Percentiles rank a stretch among this genome's conserved stretches.
Evolutionary conservation across 2,113 vertebrate species (phyloP).

Genomic region (Hemichromis elongatus): DNA sequence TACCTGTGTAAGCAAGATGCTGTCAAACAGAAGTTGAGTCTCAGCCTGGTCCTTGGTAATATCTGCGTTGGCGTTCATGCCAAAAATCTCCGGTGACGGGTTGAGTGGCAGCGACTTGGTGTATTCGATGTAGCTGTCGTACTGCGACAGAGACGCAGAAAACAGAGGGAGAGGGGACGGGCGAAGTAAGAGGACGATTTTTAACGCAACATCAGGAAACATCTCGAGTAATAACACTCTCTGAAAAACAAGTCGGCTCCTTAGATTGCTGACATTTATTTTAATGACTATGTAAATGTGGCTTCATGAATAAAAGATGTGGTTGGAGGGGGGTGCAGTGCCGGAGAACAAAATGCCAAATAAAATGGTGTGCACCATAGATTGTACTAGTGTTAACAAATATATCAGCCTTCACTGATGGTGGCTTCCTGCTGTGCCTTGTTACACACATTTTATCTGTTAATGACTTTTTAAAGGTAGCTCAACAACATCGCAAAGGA

Average conservation of each 20-base stretch:
- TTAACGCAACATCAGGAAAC: conserved; percentile 47
- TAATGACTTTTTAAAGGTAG: conserved; percentile 67
- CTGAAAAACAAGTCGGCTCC: conserved; percentile 65
- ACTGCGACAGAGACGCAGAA: conserved; percentile 56
- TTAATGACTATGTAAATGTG: conserved; percentile 77
- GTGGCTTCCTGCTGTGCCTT: conserved; percentile 54
- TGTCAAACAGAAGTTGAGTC: conserved; percentile 82
- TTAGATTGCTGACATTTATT: conserved; percentile 76
- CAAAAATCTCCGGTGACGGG: conserved; percentile 81
- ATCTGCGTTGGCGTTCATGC: conserved; percentile 85
- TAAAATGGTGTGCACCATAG: conserved; percentile 60
- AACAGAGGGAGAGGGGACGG: not conserved
- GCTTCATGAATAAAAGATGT: conserved; percentile 76
- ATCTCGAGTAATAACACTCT: conserved; percentile 56
- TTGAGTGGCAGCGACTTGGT: conserved; percentile 82
- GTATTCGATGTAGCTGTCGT: conserved; percentile 80
- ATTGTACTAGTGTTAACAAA: conserved; percentile 68
- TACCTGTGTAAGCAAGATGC: conserved; percentile 85
- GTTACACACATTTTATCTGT: conserved; percentile 62
- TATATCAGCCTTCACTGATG: conserved; percentile 60
- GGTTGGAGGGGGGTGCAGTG: conserved; percentile 16
- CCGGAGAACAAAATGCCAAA: conserved; percentile 67
- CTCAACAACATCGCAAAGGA: conserved; percentile 15
- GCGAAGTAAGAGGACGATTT: not conserved
- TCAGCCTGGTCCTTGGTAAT: conserved; percentile 86